Evolutionary conservation across 2,113 vertebrate genomes (phyloP).

Genomic region (Girardinichthys multiradiatus): DNA sequence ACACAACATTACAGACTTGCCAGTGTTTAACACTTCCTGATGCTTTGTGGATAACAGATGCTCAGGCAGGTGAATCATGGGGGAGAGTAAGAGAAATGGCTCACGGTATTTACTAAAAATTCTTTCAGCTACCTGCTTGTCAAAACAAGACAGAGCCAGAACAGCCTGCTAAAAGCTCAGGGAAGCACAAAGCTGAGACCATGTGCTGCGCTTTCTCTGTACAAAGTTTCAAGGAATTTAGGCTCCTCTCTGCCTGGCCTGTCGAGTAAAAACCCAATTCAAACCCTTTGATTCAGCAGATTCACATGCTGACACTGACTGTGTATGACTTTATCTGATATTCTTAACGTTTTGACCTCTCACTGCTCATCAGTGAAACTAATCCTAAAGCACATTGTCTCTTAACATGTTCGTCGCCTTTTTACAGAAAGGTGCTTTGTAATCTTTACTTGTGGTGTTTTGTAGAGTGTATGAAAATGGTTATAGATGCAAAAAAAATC

Average conservation of each 20-base stretch:
- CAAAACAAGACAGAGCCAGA: conserved; percentile 25
- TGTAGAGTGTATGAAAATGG: not conserved
- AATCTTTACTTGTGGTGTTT: not conserved
- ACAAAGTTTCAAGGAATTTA: conserved; percentile 22
- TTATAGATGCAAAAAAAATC: not conserved
- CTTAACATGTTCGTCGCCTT: not conserved
- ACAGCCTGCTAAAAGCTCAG: conserved; percentile 10
- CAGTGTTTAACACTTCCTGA: not conserved
- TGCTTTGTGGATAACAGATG: not conserved
- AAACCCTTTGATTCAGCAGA: not conserved
- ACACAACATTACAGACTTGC: not conserved
- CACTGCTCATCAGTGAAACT: conserved; percentile 21
- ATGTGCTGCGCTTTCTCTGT: conserved; percentile 9
- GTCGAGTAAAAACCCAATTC: not conserved
- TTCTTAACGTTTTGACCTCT: not conserved
- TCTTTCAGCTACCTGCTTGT: conserved; percentile 8
- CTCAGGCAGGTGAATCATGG: not conserved
- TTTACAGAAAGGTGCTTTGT: too few relatives aligned
- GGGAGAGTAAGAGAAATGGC: not conserved
- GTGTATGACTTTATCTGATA: not conserved
- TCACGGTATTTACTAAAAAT: not conserved
- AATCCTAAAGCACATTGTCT: not conserved
- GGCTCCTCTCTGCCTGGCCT: conserved; percentile 17
- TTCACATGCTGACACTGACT: not conserved
- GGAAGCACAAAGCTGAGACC: conserved; percentile 33